Evolutionary conservation across 2,888 invertebrate species (phyloP), one percentile per base, ranked within the genome.

Genomic region (Plusia festucae): DNA sequence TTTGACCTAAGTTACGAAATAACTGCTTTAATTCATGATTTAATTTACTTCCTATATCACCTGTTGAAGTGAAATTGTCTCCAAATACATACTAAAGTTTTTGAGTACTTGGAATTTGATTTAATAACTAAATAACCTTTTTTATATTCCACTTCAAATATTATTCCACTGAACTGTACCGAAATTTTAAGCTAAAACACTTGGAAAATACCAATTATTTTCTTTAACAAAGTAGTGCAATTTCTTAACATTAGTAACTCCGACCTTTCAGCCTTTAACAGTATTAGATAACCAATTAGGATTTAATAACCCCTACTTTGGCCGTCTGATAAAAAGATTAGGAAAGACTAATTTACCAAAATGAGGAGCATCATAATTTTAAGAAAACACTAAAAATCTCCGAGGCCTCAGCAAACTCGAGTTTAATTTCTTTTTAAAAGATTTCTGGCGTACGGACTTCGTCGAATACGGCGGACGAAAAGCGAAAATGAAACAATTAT

Each of bases 401-500:
- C 65, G 67, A 74, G 72, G 70, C 81, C 66, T 75, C 73, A 65
- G 77, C 76, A 88, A 90, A 88, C 84, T 86, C 84, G 81, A 90
- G 80, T 90, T 89, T 91, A 92, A 93, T 92, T 90, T 90, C 88
- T 91, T 90, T 90, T 85, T 87, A 89, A 90, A 86, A 89, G 88
- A 88, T 87, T 86, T 82, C 79, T 56, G 82, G 78, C 82, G 82
- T 80, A 61, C 73, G 82, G 86, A 88, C 88, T 88, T 90, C 89
- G 92, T 91, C 88, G 88, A 87, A 90, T 91, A 87, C 86, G 82
- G 87, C 78, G 78, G 85, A 79, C 85, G 86, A 87, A 53, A 85
- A 92, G 90, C 89, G 91, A 91, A 93, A 93, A 93, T 93, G 90
- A 93, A 92, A 93, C 93, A 93, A 91, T 93, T 93, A 93, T 93